phyloP scores from a whole-genome alignment of 2,888 invertebrate genomes.

The Leptothorax acervorum region DNA sequence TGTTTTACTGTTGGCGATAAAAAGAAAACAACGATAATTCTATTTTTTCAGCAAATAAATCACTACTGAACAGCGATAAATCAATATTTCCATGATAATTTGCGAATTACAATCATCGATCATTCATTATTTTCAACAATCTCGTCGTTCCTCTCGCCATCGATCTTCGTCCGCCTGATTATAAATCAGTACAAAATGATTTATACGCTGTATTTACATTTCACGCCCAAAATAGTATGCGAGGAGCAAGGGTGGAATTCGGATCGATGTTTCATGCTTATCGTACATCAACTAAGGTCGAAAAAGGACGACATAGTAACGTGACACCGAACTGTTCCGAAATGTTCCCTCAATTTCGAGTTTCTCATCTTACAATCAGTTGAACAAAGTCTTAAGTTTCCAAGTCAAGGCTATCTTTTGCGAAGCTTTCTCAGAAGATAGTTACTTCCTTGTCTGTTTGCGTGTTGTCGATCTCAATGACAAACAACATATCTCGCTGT shows the following conservation, averaged over 20 bases:
- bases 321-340: conserved; percentile 26
- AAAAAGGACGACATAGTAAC: conserved; percentile 23
- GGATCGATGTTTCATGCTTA: conserved; percentile 65
- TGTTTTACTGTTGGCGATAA: neutral
- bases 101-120: conserved; percentile 8
- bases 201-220: neutral
- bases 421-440: conserved; percentile 4
- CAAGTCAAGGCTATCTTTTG: conserved; percentile 20
- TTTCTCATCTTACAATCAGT: conserved; percentile 48
- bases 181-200: conserved; percentile 16
- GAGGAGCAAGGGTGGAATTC: conserved; percentile 10
- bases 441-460: neutral
- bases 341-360: conserved; percentile 40
- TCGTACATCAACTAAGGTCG: conserved; percentile 59
- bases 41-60: conserved; percentile 3
- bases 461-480: neutral
- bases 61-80: neutral
- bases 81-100: conserved; percentile 5
- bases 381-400: conserved; percentile 32
- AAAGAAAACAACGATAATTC: neutral
- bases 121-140: neutral
- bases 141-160: neutral
- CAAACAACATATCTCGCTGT: neutral
- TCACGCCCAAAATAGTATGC: neutral
- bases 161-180: conserved; percentile 10